Conservation (phyloP, 2,113 vertebrate genomes). For the Pica pica region DNA sequence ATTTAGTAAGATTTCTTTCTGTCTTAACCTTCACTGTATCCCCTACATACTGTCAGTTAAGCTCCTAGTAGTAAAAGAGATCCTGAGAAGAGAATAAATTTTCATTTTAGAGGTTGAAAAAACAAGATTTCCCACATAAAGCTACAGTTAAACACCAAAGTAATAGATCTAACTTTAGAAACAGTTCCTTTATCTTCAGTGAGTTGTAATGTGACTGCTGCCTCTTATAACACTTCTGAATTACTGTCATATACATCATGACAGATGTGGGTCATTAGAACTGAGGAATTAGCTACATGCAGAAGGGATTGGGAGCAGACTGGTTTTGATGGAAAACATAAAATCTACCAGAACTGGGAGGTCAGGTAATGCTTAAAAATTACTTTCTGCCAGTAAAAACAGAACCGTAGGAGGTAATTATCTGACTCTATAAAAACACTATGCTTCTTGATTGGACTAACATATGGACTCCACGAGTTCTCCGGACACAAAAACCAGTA, state of each 20-base stretch:
- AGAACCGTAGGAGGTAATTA: constrained; percentile 38
- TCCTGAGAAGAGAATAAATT: not conserved
- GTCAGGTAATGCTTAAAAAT: constrained; percentile 25
- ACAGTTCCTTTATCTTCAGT: constrained; percentile 25
- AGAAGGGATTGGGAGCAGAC: not conserved
- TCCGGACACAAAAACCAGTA: not conserved
- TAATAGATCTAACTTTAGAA: not conserved
- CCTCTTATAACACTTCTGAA: not conserved
- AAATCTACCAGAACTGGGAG: constrained; percentile 1
- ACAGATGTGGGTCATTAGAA: constrained; percentile 42
- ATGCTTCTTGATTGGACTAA: constrained; percentile 15
- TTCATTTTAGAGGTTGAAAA: not conserved
- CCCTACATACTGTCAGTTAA: not conserved
- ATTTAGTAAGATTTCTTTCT: not conserved
- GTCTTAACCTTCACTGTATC: not conserved
- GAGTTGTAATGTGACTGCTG: not conserved
- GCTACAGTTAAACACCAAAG: not conserved
- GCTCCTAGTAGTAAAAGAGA: not conserved
- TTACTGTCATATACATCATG: constrained; percentile 7
- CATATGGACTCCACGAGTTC: constrained; percentile 12
- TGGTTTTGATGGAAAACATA: constrained; percentile 17
- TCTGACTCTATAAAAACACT: constrained; percentile 33
- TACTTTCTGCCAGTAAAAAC: constrained; percentile 42
- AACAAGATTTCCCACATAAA: not conserved
- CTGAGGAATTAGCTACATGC: not conserved